Evolutionary conservation across 1,140 invertebrate species (phyloP), one percentile per base, ranked within the genome.

Genomic region (Macrobrachium rosenbergii): DNA sequence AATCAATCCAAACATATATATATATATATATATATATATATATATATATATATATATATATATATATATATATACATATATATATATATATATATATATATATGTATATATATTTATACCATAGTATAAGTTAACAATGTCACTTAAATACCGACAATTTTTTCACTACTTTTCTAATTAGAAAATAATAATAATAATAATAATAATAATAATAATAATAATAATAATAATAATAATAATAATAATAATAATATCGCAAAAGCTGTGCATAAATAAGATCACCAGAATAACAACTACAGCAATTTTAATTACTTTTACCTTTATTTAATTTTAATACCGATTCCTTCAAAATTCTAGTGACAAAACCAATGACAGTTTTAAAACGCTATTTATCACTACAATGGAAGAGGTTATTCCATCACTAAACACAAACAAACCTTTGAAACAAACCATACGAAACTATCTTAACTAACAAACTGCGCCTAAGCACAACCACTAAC

Each of bases 51-150:
- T 52, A 76, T 37, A 76, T 76, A 45, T 43, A 45, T 52, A 76
- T 76, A 76, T 45, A 45, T 76, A 76, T 76, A 76, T 43, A 76
- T 76, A 76, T 43, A 76, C 16, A 76, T 43, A 76, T 45, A 76
- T 10, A 76, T 45, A 45, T 43, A 76, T 76, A 76, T 43, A 76
- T 76, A 76, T 43, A 76, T 45, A 43, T 43, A 45, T 76, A 76
- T 43, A 76, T 52, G 45, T 37, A 76, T 76, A 45, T 43, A 45
- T 52, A 76, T 19, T 5, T 45, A 76, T 19, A 76, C 11, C 3
- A 43, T 16, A 43, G 17, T 12, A 76, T 37, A 75, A 28, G 19
- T 45, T 37, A 28, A 75, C 10, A 76, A 43, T 37, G 3, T 37
- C 3, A 37, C 28, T 37, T 37, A 37, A 37, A 3, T 3, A 37